phyloP scores from a whole-genome alignment of 2,888 invertebrate species.

The Theristus sp. region DNA sequence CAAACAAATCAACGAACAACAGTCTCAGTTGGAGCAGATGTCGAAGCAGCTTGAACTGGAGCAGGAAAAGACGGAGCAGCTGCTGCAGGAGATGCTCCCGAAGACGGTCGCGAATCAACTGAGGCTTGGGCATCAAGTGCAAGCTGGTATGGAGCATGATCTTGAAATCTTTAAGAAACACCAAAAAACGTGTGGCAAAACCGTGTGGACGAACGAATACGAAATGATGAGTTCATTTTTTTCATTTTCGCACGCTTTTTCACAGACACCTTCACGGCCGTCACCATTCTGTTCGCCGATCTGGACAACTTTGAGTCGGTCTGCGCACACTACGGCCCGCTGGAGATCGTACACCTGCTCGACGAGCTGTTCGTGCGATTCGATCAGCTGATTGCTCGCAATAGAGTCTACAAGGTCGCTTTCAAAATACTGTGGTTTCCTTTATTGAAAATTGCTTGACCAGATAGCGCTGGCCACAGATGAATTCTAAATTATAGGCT shows the following conservation, averaged over 20 bases:
- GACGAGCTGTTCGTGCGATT: slow-evolving; percentile 23
- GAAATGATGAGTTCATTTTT: too few relatives aligned
- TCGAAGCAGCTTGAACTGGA: slow-evolving; percentile 10
- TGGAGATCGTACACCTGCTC: slow-evolving; percentile 16
- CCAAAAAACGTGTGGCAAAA: too few relatives aligned
- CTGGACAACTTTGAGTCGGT: neutral
- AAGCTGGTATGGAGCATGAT: neutral
- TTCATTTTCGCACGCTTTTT: neutral
- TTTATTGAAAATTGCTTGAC: neutral
- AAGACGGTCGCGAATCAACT: slow-evolving; percentile 20
- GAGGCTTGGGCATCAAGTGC: neutral
- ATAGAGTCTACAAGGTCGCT: neutral
- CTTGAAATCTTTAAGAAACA: too few relatives aligned
- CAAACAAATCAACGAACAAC: too few relatives aligned
- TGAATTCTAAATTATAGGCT: too few relatives aligned
- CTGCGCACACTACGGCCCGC: slow-evolving; percentile 7
- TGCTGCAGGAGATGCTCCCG: slow-evolving; percentile 30
- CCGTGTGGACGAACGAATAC: too few relatives aligned
- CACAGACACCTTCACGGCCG: neutral
- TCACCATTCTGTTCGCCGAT: neutral
- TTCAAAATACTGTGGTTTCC: neutral
- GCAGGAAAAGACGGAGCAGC: slow-evolving; percentile 28
- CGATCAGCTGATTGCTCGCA: slow-evolving; percentile 9
- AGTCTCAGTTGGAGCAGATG: neutral
- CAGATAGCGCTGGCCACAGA: neutral